Percentiles rank a stretch among this genome's conserved stretches.
phyloP scores from a whole-genome alignment of 2,888 invertebrate genomes.

The Cantharis flavilabris region DNA sequence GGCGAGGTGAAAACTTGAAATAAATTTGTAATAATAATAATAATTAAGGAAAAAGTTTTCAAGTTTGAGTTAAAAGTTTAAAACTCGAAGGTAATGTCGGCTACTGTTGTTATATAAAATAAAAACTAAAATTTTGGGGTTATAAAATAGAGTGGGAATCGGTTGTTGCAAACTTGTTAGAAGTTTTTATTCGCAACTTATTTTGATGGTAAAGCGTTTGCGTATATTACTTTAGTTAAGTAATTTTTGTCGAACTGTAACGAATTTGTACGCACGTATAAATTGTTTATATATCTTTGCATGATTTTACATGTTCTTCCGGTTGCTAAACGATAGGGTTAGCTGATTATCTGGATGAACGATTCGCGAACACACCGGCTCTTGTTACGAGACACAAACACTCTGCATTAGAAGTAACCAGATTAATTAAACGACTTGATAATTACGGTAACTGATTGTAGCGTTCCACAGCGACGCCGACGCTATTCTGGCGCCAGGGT shows the following conservation, averaged over 20 bases:
- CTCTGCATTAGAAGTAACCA: constrained; percentile 45
- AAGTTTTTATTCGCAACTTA: not conserved
- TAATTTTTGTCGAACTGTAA: not conserved
- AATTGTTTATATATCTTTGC: constrained; percentile 20
- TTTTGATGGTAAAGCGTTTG: not conserved
- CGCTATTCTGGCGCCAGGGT: constrained; percentile 55
- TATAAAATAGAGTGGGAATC: not conserved
- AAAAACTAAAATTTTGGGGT: not conserved
- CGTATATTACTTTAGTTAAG: not conserved
- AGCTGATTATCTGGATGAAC: constrained; percentile 3
- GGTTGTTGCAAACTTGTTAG: not conserved
- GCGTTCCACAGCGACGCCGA: constrained; percentile 54
- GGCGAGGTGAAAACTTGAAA: not conserved
- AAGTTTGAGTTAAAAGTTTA: not conserved
- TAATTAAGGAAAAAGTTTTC: not conserved
- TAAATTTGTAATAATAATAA: not conserved
- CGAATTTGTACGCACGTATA: constrained; percentile 1
- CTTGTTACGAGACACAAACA: constrained; percentile 13
- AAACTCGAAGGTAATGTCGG: not conserved
- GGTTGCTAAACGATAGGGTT: not conserved
- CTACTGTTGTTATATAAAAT: not conserved
- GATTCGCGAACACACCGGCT: not conserved
- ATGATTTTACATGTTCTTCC: not conserved
- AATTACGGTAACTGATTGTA: constrained; percentile 55
- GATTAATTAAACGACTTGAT: constrained; percentile 40